These are phyloP conservation scores for Pogona vitticeps DNA, from an alignment of 2,113 vertebrate genomes.

Conservation along the genomic window DNA sequence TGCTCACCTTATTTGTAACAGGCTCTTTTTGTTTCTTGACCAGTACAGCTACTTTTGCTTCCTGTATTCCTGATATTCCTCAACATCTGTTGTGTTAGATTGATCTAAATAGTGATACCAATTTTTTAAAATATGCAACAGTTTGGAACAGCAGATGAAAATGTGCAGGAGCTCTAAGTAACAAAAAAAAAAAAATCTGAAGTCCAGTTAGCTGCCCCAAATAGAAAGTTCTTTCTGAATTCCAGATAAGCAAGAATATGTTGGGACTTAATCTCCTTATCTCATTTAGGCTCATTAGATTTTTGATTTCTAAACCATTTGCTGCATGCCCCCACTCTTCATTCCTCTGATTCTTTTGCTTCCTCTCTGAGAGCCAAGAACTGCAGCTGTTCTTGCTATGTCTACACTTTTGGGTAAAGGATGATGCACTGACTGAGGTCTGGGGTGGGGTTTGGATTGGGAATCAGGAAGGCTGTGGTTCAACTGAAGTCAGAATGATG, in stretches of 20 bases:
- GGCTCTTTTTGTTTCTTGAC: no score
- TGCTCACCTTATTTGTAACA: background rate
- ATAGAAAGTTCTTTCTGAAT: background rate
- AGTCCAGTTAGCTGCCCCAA: background rate
- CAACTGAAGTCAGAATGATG: constrained; percentile 40
- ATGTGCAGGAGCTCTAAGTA: background rate
- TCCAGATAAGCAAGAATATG: background rate
- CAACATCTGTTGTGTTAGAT: no score
- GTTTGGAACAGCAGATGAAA: background rate
- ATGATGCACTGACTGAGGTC: constrained; percentile 44
- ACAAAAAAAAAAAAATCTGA: background rate
- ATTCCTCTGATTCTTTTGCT: constrained; percentile 25
- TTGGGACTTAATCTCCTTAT: background rate
- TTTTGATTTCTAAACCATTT: rapidly evolving
- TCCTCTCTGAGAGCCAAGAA: constrained; percentile 25
- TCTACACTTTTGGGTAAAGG: constrained; percentile 22
- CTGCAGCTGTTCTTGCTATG: constrained; percentile 41
- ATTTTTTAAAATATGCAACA: background rate
- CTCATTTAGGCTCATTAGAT: constrained; percentile 1
- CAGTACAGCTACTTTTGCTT: no score
- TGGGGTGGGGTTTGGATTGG: constrained; percentile 41
- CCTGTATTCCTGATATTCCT: no score
- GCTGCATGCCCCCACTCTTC: background rate
- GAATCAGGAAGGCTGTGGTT: constrained; percentile 5
- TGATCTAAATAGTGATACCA: background rate